Percentiles rank a stretch among this genome's conserved stretches.
These are phyloP conservation scores for Rhabditophanes sp. DNA, from an alignment of 2,888 invertebrate genomes.

Conservation along the genomic window DNA sequence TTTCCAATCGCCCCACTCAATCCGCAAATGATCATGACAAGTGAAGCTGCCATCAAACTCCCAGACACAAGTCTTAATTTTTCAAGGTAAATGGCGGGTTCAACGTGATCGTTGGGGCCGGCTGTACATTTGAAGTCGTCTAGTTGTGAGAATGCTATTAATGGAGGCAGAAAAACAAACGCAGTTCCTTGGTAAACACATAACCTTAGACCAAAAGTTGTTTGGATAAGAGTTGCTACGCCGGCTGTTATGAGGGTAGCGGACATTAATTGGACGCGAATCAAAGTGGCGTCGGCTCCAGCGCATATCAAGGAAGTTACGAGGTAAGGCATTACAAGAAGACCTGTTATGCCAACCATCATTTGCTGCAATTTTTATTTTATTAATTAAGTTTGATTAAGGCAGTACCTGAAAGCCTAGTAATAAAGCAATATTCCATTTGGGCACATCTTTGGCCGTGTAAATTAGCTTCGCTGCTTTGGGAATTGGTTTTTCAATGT, in stretches of 20 bases:
- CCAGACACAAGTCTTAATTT: slow-evolving; percentile 10
- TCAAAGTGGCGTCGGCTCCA: slow-evolving; percentile 21
- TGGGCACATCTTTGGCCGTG: slow-evolving; percentile 7
- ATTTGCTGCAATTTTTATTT: slow-evolving; percentile 22
- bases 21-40: slow-evolving; percentile 29
- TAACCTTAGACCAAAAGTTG: slow-evolving; percentile 28
- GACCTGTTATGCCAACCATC: slow-evolving; percentile 31
- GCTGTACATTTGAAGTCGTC: slow-evolving; percentile 17
- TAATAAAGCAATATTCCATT: slow-evolving; percentile 10
- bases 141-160: slow-evolving; percentile 23
- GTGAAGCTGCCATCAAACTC: slow-evolving; percentile 25
- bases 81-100: not conserved
- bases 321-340: slow-evolving; percentile 28
- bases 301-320: slow-evolving; percentile 28
- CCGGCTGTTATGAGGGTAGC: slow-evolving; percentile 32
- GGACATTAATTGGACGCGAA: slow-evolving; percentile 30
- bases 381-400: slow-evolving; percentile 3
- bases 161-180: slow-evolving; percentile 33
- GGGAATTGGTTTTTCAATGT: no score
- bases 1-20: slow-evolving; percentile 27
- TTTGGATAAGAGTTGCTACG: slow-evolving; percentile 30
- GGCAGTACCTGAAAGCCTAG: slow-evolving; percentile 9
- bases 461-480: no score
- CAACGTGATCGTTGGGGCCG: slow-evolving; percentile 15
- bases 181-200: slow-evolving; percentile 22